Evolutionary conservation across 2,888 invertebrate genomes (phyloP), one percentile per base, ranked within the genome.

Genomic region (Sarcophaga carnaria): DNA sequence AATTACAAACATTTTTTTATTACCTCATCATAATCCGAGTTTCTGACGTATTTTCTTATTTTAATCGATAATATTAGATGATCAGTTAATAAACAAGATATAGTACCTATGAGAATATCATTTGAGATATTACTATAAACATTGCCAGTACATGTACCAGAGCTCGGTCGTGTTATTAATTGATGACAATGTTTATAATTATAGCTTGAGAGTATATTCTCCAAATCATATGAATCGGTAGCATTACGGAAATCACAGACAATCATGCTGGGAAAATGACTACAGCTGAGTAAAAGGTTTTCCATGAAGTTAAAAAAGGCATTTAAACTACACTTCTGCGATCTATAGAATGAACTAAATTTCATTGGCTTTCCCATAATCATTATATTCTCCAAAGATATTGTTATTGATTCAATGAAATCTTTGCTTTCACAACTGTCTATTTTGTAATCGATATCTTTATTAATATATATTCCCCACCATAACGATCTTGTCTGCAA

Each of bases 141-240:
- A 25, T 27, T 22, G 14, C 27, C 64, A 64, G 27, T 64, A 27
- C 64, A 64, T 64, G 64, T 64, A 64, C 63, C 63, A 64, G 27
- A 25, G 22, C 11, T 3, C 12, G 64, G 25, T 5, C 62, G 22
- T 62, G 62, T 62, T 62, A n/a, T 62, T 20, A 62, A 62, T 20
- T 14, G 17, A 6, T 22, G 62, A n/a, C 22, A 62, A 10, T 62
- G n/a, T 62, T 62, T 14, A 10, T 20, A 62, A 20, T 22, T n/a
- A 20, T 20, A 20, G n/a, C n/a, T 62, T 10, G 37, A 37, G 8
- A 37, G 37, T n/a, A 62, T n/a, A 62, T n/a, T 20, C 3, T n/a
- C 3, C 20, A 62, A 62, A 22, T 64, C 25, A 64, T 4, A 64
- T 25, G 8, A 10, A 17, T 12, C 11, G 25, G 25, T 11, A 25